phyloP scores from a whole-genome alignment of 2,888 invertebrate genomes.

The Drosophila fungiperda region DNA sequence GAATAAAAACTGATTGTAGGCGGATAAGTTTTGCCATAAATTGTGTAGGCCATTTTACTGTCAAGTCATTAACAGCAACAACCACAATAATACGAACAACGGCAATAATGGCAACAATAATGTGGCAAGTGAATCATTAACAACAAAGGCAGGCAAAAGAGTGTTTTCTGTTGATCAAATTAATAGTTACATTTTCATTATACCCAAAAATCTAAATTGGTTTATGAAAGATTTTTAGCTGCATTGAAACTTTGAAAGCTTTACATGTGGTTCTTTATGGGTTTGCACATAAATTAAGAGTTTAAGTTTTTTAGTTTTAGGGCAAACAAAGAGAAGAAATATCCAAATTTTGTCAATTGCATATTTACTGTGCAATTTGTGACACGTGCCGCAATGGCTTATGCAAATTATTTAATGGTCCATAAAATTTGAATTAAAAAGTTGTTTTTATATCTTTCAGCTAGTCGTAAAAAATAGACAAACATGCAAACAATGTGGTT shows the following conservation, averaged over 20 bases:
- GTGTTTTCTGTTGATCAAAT: conserved; percentile 15
- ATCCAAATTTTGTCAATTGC: neutral
- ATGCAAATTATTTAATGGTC: conserved; percentile 59
- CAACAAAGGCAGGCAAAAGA: conserved; percentile 55
- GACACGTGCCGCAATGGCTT: conserved; percentile 52
- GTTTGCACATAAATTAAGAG: neutral
- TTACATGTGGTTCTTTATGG: neutral
- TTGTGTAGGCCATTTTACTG: conserved; percentile 79
- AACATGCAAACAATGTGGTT: conserved; percentile 11
- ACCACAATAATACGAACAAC: conserved; percentile 24
- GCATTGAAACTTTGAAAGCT: neutral
- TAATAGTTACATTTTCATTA: conserved; percentile 2
- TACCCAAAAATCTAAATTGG: conserved; percentile 1
- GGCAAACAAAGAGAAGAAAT: neutral
- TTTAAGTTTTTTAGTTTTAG: neutral
- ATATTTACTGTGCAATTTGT: conserved; percentile 25
- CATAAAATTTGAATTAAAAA: conserved; percentile 56
- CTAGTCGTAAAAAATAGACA: conserved; percentile 37
- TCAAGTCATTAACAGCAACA: conserved; percentile 74
- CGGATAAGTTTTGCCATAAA: conserved; percentile 79
- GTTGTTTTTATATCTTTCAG: conserved; percentile 44
- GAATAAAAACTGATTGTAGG: conserved; percentile 76
- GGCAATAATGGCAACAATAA: conserved; percentile 36
- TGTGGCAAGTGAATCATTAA: conserved; percentile 70
- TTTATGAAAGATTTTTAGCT: conserved; percentile 1